Evolutionary conservation across 2,113 vertebrate species (phyloP).

Genomic region (Indicator maculatus): DNA sequence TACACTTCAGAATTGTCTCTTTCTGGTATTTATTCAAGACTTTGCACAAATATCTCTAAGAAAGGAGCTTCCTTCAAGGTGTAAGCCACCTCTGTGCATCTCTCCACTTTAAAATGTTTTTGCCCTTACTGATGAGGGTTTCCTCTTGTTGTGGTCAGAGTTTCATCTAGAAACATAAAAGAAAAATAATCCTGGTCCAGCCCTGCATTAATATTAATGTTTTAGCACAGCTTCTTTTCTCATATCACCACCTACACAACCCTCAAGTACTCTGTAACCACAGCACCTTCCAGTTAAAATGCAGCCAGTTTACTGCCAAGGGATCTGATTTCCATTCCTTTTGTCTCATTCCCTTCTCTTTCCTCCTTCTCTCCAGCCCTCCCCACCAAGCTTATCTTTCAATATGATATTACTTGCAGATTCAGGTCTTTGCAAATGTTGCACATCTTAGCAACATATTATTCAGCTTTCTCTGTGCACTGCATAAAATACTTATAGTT

Average conservation of each 20-base stretch:
- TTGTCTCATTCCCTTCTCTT: neutral
- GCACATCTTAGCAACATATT: neutral
- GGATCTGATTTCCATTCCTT: conserved; percentile 5
- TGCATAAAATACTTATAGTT: neutral
- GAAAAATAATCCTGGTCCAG: neutral
- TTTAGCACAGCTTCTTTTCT: neutral
- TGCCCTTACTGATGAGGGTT: neutral
- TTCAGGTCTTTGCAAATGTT: neutral
- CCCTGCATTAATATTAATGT: neutral
- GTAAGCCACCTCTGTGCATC: neutral
- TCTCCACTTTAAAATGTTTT: neutral
- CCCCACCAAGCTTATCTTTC: neutral
- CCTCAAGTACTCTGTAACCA: neutral
- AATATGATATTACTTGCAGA: neutral
- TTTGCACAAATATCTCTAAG: neutral
- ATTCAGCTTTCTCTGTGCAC: neutral
- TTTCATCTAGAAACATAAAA: neutral
- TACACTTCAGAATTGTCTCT: neutral
- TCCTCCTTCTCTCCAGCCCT: neutral
- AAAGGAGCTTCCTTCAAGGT: neutral
- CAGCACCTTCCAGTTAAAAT: neutral
- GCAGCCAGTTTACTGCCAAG: neutral
- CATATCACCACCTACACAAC: rapidly evolving
- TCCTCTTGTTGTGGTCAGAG: neutral
- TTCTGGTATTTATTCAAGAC: conserved; percentile 24